These are phyloP conservation scores for Pseudorhiza aurosa DNA, from an alignment of 30 jellyfish, hydroid and myxozoan species.

Conservation along the genomic window DNA sequence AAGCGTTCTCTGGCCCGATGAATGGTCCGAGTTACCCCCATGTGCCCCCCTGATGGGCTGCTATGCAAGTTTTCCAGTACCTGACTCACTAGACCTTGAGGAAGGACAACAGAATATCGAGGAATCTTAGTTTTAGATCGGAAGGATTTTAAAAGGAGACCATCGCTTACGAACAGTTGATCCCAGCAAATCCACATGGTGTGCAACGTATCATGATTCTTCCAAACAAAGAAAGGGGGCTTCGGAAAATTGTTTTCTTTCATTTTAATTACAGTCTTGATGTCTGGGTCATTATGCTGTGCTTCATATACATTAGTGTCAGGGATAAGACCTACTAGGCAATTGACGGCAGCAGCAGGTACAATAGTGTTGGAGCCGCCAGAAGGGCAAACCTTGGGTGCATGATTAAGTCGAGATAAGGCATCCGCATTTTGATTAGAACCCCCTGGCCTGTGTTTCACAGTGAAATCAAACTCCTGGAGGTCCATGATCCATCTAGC, in stretches of 20 bases:
- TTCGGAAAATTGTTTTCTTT: conserved; percentile 6
- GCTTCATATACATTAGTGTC: conserved; percentile 14
- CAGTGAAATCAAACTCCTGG: conserved; percentile 27
- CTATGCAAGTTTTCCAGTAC: conserved; percentile 32
- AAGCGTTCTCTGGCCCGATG: conserved; percentile 16
- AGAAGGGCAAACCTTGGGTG: not conserved
- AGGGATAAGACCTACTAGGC: conserved; percentile 9
- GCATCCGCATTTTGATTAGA: conserved; percentile 50
- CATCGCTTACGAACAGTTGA: not conserved
- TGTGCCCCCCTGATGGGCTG: conserved; percentile 23
- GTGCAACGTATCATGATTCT: not conserved
- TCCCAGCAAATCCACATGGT: not conserved
- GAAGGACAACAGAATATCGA: not conserved
- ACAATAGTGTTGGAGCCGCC: not conserved
- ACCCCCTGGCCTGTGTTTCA: conserved; percentile 36
- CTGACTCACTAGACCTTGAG: not conserved
- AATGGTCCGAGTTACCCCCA: not conserved
- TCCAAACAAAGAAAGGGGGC: conserved; percentile 17
- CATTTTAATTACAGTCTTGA: conserved; percentile 1
- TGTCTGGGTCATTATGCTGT: conserved; percentile 22
- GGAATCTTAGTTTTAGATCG: not conserved
- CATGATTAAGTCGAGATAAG: not conserved
- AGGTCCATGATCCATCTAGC: conserved; percentile 47
- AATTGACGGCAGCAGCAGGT: not conserved
- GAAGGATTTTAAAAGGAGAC: not conserved